Conservation (phyloP, 2,888 invertebrate genomes). For the Allolobophora icterica region DNA sequence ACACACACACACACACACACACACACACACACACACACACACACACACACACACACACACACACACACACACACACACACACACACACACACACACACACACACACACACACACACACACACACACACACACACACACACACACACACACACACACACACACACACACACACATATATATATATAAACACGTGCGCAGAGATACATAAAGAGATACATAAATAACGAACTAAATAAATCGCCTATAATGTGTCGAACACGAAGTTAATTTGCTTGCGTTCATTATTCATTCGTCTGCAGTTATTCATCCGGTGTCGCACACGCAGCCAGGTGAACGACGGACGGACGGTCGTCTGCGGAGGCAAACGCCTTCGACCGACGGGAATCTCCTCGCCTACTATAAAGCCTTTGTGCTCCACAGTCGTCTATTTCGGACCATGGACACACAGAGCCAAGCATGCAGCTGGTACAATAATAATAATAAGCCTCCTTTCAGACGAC, state of each 20-base stretch:
- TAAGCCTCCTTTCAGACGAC: neutral
- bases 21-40: no score
- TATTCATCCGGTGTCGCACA: neutral
- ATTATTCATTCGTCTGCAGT: neutral
- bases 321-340: neutral
- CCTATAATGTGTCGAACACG: neutral
- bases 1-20: no score
- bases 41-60: no score
- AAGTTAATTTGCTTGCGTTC: neutral
- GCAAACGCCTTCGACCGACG: neutral
- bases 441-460: neutral
- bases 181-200: neutral
- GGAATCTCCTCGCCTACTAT: neutral
- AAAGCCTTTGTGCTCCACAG: neutral
- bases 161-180: no score
- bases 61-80: no score
- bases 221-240: neutral
- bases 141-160: no score
- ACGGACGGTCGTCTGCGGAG: neutral
- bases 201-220: conserved; percentile 10
- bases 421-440: neutral
- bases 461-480: neutral
- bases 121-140: no score
- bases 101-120: no score
- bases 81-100: no score